phyloP scores from a whole-genome alignment of 2,797 vertebrate genomes.

The Schizothorax lantsangensis region DNA sequence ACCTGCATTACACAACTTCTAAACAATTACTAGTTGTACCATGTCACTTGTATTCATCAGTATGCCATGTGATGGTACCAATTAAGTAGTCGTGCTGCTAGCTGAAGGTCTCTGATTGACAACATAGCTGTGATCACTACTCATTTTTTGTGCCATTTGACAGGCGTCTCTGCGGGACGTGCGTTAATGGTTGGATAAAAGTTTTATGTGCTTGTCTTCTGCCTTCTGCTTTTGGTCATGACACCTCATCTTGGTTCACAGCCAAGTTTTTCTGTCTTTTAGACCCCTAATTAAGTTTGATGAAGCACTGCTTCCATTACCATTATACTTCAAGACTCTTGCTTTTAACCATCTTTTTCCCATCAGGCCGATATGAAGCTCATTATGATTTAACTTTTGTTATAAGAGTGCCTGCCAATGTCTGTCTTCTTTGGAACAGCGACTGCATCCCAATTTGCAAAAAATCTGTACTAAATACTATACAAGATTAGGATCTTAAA shows the following conservation, averaged over 20 bases:
- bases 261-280: slow-evolving; percentile 43
- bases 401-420: slow-evolving; percentile 46
- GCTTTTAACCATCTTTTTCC: slow-evolving; percentile 23
- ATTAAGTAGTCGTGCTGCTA: neutral
- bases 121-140: slow-evolving; percentile 8
- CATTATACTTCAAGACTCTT: slow-evolving; percentile 36
- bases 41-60: slow-evolving; percentile 13
- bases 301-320: neutral
- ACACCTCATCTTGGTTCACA: slow-evolving; percentile 36
- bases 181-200: slow-evolving; percentile 22
- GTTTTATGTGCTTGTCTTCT: slow-evolving; percentile 44
- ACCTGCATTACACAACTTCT: neutral
- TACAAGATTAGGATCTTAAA: slow-evolving; percentile 11
- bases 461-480: neutral
- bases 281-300: slow-evolving; percentile 54
- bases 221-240: slow-evolving; percentile 39
- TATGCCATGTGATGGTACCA: slow-evolving; percentile 3
- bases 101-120: slow-evolving; percentile 25
- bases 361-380: slow-evolving; percentile 38
- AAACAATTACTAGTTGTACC: slow-evolving; percentile 9
- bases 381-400: slow-evolving; percentile 50
- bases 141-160: slow-evolving; percentile 32
- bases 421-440: slow-evolving; percentile 52
- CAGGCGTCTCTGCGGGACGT: slow-evolving; percentile 27
- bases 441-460: slow-evolving; percentile 7